Evolutionary conservation across 2,888 invertebrate genomes (phyloP), one percentile per base, ranked within the genome.

Genomic region (Cataglyphis albicans): DNA sequence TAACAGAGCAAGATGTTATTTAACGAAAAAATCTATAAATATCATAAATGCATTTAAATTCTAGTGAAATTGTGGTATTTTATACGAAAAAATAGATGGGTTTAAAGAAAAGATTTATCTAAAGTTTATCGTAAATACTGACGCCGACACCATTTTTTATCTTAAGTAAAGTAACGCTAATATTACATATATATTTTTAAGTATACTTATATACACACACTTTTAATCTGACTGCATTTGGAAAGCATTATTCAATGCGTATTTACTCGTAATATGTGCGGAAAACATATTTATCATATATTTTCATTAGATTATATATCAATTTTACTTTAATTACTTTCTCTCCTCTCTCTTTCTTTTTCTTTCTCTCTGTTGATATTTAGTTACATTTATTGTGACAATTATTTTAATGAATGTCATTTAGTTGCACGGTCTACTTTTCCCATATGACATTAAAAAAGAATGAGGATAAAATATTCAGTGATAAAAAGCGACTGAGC

Each of bases 401-500:
- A 78, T 78, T 83, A 86, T 81, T 81, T 87, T 87, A 89, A 91
- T 85, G 89, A 91, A 89, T 85, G 87, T 86, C 80, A 84, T 88
- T 83, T 87, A 89, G 87, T 84, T 67, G 21, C 84, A 68, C 81
- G 89, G 84, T 84, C 85, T 89, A 83, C 85, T 88, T 91, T 91
- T 86, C 84, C 67, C 61, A 82, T 83, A 76, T 83, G 65, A 41
- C 74, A 82, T 52, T 74, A 83, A 85, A 83, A 72, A 65, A 84
- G 10, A 7, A 25, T 29, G 38, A 78, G 83, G 84, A 81, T 91
- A 84, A 91, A 91, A 92, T 86, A 91, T 91, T 91, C 89, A 91
- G 75, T 55, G 82, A 84, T 78, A 63, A 85, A 76, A 83, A 83
- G 21, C 29, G 87, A 87, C 18, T 86, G 86, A 90, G 88, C 86